Evolutionary conservation across 2,113 vertebrate species (phyloP), one percentile per base, ranked within the genome.

Genomic region (Entelurus aequoreus): DNA sequence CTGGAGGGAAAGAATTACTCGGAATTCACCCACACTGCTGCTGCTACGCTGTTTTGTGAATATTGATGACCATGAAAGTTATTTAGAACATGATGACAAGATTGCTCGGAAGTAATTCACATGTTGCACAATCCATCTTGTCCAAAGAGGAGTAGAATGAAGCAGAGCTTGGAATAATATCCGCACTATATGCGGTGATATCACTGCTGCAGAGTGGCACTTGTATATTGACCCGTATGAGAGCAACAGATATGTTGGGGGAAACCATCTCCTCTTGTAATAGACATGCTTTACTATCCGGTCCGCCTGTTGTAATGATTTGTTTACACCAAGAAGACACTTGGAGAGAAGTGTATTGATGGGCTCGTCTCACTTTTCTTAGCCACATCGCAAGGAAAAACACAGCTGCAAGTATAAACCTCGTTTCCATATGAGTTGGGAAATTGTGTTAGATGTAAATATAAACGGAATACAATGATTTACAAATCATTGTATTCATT

Each of bases 401-500:
- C 70, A 69, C 65, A 67, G 66, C 77, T 75, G 80, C 75, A 2
- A 19, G 19, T n/a, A n/a, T n/a, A n/a, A n/a, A n/a, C n/a, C n/a
- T n/a, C n/a, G n/a, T n/a, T n/a, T n/a, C n/a, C n/a, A n/a, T n/a
- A n/a, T n/a, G n/a, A n/a, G n/a, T n/a, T n/a, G n/a, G n/a, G n/a
- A n/a, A n/a, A n/a, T n/a, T n/a, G n/a, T n/a, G n/a, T n/a, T n/a
- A n/a, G n/a, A n/a, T n/a, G n/a, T n/a, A n/a, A n/a, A n/a, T n/a
- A n/a, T n/a, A n/a, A n/a, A n/a, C n/a, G n/a, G n/a, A n/a, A n/a
- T n/a, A n/a, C n/a, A n/a, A n/a, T n/a, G n/a, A n/a, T n/a, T n/a
- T n/a, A n/a, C n/a, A n/a, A n/a, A n/a, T n/a, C n/a, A n/a, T n/a
- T n/a, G n/a, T n/a, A n/a, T n/a, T n/a, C n/a, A n/a, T n/a, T n/a